These are phyloP conservation scores for Dolichallabes microphthalmus DNA, from an alignment of 2,113 vertebrate species.

Conservation along the genomic window DNA sequence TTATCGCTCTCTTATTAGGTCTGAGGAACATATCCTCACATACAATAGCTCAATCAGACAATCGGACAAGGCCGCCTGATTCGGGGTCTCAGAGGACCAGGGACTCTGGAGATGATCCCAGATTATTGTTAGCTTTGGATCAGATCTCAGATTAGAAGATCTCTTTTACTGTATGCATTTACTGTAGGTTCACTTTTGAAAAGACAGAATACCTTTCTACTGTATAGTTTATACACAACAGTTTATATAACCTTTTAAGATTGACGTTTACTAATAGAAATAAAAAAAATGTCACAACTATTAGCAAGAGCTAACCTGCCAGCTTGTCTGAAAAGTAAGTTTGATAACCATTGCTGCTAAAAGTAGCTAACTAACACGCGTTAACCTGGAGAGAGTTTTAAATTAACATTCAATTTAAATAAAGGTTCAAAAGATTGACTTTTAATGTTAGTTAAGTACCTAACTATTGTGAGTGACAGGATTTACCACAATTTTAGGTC, in stretches of 20 bases:
- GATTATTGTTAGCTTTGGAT: constrained; percentile 20
- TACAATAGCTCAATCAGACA: constrained; percentile 34
- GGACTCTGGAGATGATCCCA: constrained; percentile 21
- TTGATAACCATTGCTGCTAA: no score
- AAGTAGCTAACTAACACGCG: no score
- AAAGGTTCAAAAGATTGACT: neutral
- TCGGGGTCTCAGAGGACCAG: constrained; percentile 17
- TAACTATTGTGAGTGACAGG: neutral
- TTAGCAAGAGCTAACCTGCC: neutral
- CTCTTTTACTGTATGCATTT: neutral
- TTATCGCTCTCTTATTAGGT: constrained; percentile 2
- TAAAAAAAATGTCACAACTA: no score
- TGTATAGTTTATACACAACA: neutral
- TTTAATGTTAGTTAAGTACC: neutral
- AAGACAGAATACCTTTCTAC: neutral
- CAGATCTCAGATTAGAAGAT: neutral
- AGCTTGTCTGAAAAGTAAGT: no score
- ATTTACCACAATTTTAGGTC: neutral
- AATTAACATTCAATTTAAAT: neutral
- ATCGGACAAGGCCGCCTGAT: constrained; percentile 37
- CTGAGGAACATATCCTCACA: neutral
- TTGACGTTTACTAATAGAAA: neutral
- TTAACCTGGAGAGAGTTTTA: neutral
- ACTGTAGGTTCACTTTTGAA: neutral
- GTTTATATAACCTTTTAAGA: neutral